Conservation (phyloP, 2,113 vertebrate genomes). For the Halcyon senegalensis region DNA sequence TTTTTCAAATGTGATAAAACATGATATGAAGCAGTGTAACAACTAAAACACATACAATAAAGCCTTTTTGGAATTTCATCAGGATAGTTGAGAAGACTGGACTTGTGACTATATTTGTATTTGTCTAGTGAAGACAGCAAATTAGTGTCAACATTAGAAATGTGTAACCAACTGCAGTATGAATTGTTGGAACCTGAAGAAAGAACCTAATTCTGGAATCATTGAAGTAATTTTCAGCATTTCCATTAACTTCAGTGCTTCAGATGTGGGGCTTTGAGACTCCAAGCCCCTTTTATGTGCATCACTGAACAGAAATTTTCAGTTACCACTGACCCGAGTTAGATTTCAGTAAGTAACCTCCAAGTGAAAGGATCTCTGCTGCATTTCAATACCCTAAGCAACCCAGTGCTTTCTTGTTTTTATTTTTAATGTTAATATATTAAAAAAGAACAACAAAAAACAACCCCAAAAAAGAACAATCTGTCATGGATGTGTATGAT, state of each 20-base stretch:
- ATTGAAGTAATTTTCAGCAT: neutral
- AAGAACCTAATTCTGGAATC: neutral
- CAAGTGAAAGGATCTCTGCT: neutral
- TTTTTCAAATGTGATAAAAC: neutral
- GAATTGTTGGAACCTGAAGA: neutral
- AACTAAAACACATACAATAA: neutral
- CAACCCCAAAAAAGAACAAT: neutral
- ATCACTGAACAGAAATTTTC: neutral
- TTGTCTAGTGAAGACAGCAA: fast-evolving
- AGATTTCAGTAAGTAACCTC: neutral
- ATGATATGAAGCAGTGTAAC: neutral
- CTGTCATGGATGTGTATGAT: slow-evolving; percentile 20
- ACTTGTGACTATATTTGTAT: neutral
- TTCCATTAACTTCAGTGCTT: neutral
- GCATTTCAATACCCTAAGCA: neutral
- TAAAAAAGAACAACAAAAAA: neutral
- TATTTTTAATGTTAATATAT: neutral
- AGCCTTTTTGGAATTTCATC: neutral
- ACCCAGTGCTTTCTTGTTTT: neutral
- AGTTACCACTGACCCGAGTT: neutral
- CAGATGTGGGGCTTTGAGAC: neutral
- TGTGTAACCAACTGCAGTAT: neutral
- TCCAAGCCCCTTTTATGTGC: neutral
- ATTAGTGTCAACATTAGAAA: neutral
- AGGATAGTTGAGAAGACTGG: neutral